Base-by-base conservation (phyloP, 2,888 invertebrate species). In the Chaetogeoica ovagalla region DNA sequence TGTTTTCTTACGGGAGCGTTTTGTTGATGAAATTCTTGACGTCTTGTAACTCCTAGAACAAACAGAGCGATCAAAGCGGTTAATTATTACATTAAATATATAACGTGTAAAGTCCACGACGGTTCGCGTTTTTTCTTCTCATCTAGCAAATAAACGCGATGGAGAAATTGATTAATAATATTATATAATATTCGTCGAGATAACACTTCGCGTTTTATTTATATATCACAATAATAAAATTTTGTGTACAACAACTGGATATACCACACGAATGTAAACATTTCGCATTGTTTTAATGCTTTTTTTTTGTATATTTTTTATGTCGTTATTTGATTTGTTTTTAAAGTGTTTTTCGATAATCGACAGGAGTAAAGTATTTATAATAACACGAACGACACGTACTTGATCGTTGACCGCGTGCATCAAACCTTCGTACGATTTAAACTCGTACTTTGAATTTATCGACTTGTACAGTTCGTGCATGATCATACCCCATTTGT, bases 401-500 rank as follows among this genome's bases (percentile, higher is more conserved):
- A 79, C 77, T 62, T 79, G 39, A 2, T 79, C 77, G 82, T 92
- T 93, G 6, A 96, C 96, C 83, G 93, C 91, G 87, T 98, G 98
- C 86, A 92, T 91, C 86, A 98, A 88, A 81, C 94, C 94, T 84
- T 90, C 89, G 87, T 97, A 98, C 0, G 92, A 91, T 86, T 91
- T 92, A 86, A 97, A 97, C 85, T 94, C 93, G 76, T 91, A 89
- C 84, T 92, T 91, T 84, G 91, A 91, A 89, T 94, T 90, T 84
- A 95, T 91, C 62, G 92, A 90, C 87, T 94, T 94, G 82, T 98
- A 87, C 83, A 93, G 88, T 57, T 94, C 92, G 19, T 94, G 92
- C 21, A 97, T 96, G 89, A 96, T 90, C 86, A 94, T 93, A 11
- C 97, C 98, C 92, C 96, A 96, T 85, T 93, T 93, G 86, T 92